Base-by-base conservation (phyloP, 23 tunicate species). In the Botrylloides violaceus region DNA sequence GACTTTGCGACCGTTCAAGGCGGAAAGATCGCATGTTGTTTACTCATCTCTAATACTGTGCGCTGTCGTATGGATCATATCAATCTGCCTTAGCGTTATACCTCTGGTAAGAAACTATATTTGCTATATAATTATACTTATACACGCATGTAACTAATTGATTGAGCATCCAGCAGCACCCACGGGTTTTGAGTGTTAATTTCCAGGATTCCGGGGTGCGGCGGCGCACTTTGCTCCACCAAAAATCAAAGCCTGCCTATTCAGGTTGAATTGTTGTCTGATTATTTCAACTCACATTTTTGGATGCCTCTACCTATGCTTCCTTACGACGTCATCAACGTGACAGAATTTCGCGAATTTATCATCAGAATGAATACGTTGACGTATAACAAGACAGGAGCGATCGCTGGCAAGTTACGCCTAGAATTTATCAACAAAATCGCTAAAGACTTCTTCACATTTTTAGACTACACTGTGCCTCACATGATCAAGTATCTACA, bases 1-100 rank as follows among this genome's bases (percentile, higher is more conserved):
- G 25, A 79, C 92, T 21, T 64, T 90, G 33, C 78, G 68, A 26
- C 97, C 97, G 65, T 90, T 90, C 86, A 73, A 68, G 58, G 90
- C 76, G 2, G 97, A 90, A 38, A 82, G 86, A 30, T 83, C 90
- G 29, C 48, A 49, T 27, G 34, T 83, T 61, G 58, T 90, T 43
- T 77, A 74, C 4, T 70, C 84, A 12, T 88, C 86, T 9, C 65
- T 83, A 30, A 21, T 53, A 15, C 56, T 71, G 3, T 79, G 75
- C 32, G 32, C 33, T 4, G 48, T 2, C 30, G 62, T 78, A 23
- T 90, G 97, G 97, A 27, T 66, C 3, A 31, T 79, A 0, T 83
- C 97, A 21, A 49, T 79, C 4, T 0, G 57, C 21, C 25, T 90
- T 0, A 79, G 85, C 7, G 25, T 79, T 0, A 74, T 79, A 18